These are phyloP conservation scores for Taphrorychus bicolor DNA, from an alignment of 2,888 invertebrate genomes.

Conservation along the genomic window DNA sequence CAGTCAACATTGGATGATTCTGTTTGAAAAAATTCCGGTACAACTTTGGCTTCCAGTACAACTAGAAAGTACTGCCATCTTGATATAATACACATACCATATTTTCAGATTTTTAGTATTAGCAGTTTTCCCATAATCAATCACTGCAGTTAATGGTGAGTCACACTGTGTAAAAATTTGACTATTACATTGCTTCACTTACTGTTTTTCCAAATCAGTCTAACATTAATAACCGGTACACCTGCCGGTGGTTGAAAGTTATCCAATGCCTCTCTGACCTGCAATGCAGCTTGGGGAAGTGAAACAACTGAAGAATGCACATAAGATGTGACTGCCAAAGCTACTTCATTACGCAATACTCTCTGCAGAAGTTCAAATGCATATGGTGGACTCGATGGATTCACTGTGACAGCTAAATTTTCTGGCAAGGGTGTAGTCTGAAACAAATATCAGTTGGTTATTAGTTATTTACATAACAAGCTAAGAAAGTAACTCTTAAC, in stretches of 20 bases:
- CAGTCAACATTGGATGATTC: no score
- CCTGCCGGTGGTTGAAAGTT: constrained; percentile 44
- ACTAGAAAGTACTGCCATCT: no score
- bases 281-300: constrained; percentile 58
- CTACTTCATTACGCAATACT: constrained; percentile 62
- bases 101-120: no score
- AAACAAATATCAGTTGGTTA: constrained; percentile 1
- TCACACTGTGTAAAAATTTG: no score
- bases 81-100: no score
- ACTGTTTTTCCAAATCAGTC: constrained; percentile 82
- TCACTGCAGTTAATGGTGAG: no score
- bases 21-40: no score
- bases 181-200: constrained; percentile 52
- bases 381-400: constrained; percentile 71
- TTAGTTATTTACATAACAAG: neutral
- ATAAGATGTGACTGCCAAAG: constrained; percentile 65
- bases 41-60: no score
- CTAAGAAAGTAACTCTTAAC: no score
- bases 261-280: constrained; percentile 55
- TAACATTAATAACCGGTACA: constrained; percentile 63
- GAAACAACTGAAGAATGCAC: constrained; percentile 69
- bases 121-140: no score
- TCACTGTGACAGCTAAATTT: constrained; percentile 72
- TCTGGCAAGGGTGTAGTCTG: constrained; percentile 37
- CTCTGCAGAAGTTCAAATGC: constrained; percentile 69